Evolutionary conservation across 2,113 vertebrate species (phyloP).

Genomic region (Mustelus asterias): DNA sequence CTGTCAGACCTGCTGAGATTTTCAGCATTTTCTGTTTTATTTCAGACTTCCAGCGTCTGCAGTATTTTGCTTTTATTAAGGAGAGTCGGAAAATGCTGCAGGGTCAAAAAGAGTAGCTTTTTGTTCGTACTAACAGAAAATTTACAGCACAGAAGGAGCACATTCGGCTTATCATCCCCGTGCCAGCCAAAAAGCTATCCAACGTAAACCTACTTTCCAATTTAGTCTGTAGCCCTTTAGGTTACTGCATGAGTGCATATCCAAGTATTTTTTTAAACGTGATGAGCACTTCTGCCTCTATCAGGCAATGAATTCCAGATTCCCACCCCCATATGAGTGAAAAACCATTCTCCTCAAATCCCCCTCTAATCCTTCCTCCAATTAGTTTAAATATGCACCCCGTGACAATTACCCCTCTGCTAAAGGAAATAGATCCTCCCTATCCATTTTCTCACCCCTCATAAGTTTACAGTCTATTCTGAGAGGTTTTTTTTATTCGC

Average conservation of each 20-base stretch:
- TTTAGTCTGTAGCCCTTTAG: neutral
- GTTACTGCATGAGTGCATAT: neutral
- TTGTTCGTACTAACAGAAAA: neutral
- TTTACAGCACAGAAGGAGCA: neutral
- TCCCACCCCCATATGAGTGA: no score
- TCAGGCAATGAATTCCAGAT: neutral
- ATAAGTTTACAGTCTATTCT: no score
- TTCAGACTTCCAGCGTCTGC: no score
- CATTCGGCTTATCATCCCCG: neutral
- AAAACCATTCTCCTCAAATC: no score
- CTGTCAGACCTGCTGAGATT: no score
- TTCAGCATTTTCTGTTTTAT: no score
- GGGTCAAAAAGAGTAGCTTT: neutral
- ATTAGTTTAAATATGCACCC: no score
- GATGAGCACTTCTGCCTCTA: neutral
- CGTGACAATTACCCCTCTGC: no score
- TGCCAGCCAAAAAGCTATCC: neutral
- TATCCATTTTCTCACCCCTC: no score
- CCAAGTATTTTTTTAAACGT: neutral
- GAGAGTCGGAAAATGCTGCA: neutral
- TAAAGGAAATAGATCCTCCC: no score
- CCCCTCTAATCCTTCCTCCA: no score
- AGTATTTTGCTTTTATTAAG: neutral
- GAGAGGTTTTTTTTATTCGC: no score
- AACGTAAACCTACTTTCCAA: neutral